phyloP scores from a whole-genome alignment of 2,888 invertebrate genomes.

The Papilio demoleus region DNA sequence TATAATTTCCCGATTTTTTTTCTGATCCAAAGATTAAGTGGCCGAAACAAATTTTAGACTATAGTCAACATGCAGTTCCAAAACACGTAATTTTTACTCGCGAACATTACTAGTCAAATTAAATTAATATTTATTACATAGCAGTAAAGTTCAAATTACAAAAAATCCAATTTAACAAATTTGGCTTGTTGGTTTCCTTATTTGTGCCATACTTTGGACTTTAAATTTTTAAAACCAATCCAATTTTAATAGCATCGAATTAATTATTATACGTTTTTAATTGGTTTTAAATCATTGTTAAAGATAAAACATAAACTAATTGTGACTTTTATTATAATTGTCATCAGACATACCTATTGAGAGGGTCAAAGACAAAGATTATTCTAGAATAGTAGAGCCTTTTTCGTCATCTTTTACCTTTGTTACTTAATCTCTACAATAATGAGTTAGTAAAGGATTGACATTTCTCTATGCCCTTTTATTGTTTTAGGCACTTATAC shows the following conservation, averaged over 20 bases:
- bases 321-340: neutral
- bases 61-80: neutral
- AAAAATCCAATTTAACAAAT: neutral
- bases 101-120: neutral
- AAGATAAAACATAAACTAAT: neutral
- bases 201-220: neutral
- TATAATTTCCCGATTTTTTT: no score
- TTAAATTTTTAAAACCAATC: neutral
- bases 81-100: neutral
- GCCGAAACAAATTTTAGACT: neutral
- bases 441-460: neutral
- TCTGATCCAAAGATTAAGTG: no score
- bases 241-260: neutral
- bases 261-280: neutral
- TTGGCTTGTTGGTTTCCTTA: neutral
- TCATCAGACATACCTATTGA: neutral
- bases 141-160: constrained; percentile 1
- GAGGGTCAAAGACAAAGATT: neutral
- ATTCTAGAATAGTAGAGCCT: neutral
- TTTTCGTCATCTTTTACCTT: neutral
- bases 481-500: neutral
- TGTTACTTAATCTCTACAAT: neutral
- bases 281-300: neutral
- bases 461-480: neutral
- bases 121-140: neutral